A percentile compares a stretch with the other conserved stretches of the same genome.
Evolutionary conservation across 2,888 invertebrate genomes (phyloP).

Genomic region (Catocala nupta): DNA sequence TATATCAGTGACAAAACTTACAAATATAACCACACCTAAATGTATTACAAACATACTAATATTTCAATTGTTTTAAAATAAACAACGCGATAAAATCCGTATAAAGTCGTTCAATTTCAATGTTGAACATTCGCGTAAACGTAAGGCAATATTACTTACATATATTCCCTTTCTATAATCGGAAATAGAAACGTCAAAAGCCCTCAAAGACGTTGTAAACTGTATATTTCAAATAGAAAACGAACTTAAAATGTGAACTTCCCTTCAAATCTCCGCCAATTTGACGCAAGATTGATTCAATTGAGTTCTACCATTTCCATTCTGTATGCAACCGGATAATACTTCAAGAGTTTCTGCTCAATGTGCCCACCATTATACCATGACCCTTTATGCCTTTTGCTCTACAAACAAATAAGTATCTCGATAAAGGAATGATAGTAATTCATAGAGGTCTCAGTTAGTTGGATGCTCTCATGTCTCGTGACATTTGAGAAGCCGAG

Average conservation of each 20-base stretch:
- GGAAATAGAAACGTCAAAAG: conserved; percentile 6
- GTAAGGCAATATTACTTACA: no score
- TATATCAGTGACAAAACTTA: no score
- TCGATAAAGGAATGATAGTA: conserved; percentile 55
- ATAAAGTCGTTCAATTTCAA: no score
- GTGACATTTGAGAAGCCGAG: conserved; percentile 80
- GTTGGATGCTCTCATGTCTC: conserved; percentile 77
- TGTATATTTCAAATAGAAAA: conserved; percentile 54
- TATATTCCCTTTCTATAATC: not conserved
- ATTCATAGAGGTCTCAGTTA: conserved; percentile 65
- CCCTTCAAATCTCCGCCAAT: conserved; percentile 74
- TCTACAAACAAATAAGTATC: conserved; percentile 47
- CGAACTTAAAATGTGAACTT: conserved; percentile 62
- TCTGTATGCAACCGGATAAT: conserved; percentile 81
- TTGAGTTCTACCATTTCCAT: conserved; percentile 77
- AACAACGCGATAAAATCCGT: no score
- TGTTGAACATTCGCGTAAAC: no score
- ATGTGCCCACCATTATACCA: conserved; percentile 64
- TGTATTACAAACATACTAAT: no score
- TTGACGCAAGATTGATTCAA: conserved; percentile 84
- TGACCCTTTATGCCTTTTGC: conserved; percentile 61
- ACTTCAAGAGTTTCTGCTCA: conserved; percentile 73
- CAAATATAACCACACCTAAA: no score
- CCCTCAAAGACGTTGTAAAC: conserved; percentile 12
- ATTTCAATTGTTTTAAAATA: no score